Evolutionary conservation across 2,113 vertebrate species (phyloP).

Genomic region (Amblyornis subalaris): DNA sequence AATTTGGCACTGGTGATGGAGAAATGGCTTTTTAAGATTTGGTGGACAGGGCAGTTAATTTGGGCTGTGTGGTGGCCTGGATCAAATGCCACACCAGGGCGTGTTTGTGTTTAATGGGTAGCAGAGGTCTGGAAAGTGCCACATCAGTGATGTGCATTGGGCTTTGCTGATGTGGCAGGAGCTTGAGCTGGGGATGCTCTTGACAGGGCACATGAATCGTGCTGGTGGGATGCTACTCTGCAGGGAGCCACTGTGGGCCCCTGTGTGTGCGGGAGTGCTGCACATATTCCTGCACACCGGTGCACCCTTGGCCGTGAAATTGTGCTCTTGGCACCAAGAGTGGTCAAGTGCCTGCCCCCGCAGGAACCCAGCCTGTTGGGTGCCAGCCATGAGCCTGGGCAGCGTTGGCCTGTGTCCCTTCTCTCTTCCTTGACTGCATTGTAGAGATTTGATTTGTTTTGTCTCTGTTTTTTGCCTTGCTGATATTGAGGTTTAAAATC

Average conservation of each 20-base stretch:
- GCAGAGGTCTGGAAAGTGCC: background rate
- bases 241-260: background rate
- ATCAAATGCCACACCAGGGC: fast-evolving
- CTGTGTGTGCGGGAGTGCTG: background rate
- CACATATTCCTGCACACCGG: background rate
- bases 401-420: background rate
- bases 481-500: background rate
- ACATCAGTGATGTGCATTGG: fast-evolving
- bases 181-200: background rate
- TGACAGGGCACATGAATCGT: fast-evolving
- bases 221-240: background rate
- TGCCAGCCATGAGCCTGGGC: background rate
- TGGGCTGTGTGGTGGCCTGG: background rate
- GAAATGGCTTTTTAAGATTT: background rate
- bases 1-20: background rate
- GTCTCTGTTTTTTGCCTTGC: background rate
- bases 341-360: fast-evolving
- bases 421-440: background rate
- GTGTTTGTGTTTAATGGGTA: background rate
- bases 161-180: background rate
- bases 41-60: background rate
- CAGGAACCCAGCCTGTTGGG: background rate
- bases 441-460: background rate
- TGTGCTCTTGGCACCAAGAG: fast-evolving
- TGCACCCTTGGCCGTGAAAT: fast-evolving